Evolutionary conservation across 2,888 invertebrate genomes (phyloP), one percentile per base, ranked within the genome.

Genomic region (Acholoe squamosa): DNA sequence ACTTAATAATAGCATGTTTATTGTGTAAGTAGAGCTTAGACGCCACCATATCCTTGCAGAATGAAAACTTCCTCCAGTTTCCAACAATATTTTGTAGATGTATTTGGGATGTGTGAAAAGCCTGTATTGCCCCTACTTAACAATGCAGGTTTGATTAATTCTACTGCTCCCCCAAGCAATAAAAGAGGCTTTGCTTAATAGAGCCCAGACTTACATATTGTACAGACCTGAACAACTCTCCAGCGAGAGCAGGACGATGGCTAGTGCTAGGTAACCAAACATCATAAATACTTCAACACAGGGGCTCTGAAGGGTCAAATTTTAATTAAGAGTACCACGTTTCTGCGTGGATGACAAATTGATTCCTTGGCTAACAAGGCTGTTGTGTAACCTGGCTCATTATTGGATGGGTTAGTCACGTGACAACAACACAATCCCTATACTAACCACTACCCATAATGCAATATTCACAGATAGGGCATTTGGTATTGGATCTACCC

Each of bases 261-360:
- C 76, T 31, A 76, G 16, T 16, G 31, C 10, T 80, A 80, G 80
- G n/a, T 34, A 80, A 43, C 76, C 80, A 34, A 80, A 80, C 80
- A 71, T 71, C 7, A 71, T 71, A 71, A 71, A 71, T 71, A 71
- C 3, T 71, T 0, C 28, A 28, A 43, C 16, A n/a, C 43, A 43
- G 5, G 34, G 34, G 0, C 19, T 22, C 19, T 43, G 25, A 33
- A 19, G 80, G 80, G 34, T 43, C 80, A 43, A 16, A 25, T 80
- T 33, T 80, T 80, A 80, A 80, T 80, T 80, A 33, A 80, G 80
- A 19, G 76, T 28, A 43, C 76, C 76, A 61, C n/a, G 19, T 14
- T 3, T n/a, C 61, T n/a, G 61, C 22, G 25, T 28, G 71, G 28
- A 71, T 71, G 71, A 28, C n/a, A 71, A 28, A 71, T 71, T 71